Base-by-base conservation (phyloP, 1,140 invertebrate species). In the Drosophila sturtevanti region DNA sequence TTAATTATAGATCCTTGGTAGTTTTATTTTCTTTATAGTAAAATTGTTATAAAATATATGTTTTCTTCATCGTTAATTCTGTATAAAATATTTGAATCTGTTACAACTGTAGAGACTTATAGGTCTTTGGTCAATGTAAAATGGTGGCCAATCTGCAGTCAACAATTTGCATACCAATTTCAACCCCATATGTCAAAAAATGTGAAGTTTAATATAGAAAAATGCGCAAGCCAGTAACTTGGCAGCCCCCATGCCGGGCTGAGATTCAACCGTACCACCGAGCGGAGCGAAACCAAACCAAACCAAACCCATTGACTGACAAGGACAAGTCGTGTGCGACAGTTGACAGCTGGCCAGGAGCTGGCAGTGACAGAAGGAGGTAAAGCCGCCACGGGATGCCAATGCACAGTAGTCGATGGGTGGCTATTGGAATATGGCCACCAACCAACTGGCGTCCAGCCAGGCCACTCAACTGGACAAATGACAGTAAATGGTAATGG, bases 151-250 rank as follows among this genome's bases (percentile, higher is more conserved):
- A 24, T 12, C 55, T 67, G 61, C 71, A 61, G 59, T 73, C 60
- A 56, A 34, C 81, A 89, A 87, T 87, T 87, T 87, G 82, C 82
- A 87, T 87, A 87, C 79, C 82, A 89, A 87, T 79, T 89, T 76
- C 79, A 81, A 38, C 61, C 52, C 52, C 79, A 71, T 76, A 81
- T 81, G 82, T 87, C 84, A 89, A 89, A 86, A 86, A 87, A 72
- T 87, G 82, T 84, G 80, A 87, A 89, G 84, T 87, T 89, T 89
- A 89, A 87, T 87, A 87, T 87, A 87, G 84, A 87, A 87, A 87
- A 89, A 89, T 54, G 77, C 80, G 69, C 77, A 71, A 77, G 60
- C 21, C 52, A 31, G 64, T 51, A 62, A 27, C 27, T 22, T 63
- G 41, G 27, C 35, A 38, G 61, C 41, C 44, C 73, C 60, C 59